These are phyloP conservation scores for Coccyzus lansbergi DNA, from an alignment of 2,797 vertebrate species.

Conservation along the genomic window DNA sequence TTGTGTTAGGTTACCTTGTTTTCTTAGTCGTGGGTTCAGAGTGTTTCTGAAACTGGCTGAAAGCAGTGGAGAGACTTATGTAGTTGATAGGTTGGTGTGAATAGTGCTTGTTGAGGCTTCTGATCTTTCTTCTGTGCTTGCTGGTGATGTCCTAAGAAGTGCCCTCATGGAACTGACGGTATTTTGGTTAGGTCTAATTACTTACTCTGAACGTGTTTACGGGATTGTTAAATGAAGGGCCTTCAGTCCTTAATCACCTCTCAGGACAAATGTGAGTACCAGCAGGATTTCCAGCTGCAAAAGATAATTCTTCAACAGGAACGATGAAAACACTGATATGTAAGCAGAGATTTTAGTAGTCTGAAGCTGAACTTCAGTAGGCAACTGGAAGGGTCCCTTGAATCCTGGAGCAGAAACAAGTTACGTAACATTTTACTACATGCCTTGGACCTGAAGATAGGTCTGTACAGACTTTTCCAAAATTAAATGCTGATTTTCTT, in stretches of 20 bases:
- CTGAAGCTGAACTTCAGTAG: background rate
- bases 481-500: background rate
- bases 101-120: background rate
- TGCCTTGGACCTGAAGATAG: background rate
- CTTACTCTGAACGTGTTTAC: background rate
- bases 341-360: background rate
- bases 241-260: background rate
- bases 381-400: background rate
- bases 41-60: background rate
- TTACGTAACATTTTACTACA: background rate
- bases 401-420: background rate
- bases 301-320: background rate
- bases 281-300: background rate
- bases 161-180: background rate
- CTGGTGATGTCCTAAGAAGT: background rate
- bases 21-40: background rate
- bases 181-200: conserved; percentile 2
- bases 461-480: background rate
- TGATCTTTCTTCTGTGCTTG: background rate
- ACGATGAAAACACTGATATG: background rate
- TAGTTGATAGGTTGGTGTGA: background rate
- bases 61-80: background rate
- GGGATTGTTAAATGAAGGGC: background rate
- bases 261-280: background rate
- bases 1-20: background rate